A percentile compares a stretch with the other conserved stretches of the same genome.
These are phyloP conservation scores for Eupithecia vulgata DNA, from an alignment of 2,888 invertebrate genomes.

Conservation along the genomic window DNA sequence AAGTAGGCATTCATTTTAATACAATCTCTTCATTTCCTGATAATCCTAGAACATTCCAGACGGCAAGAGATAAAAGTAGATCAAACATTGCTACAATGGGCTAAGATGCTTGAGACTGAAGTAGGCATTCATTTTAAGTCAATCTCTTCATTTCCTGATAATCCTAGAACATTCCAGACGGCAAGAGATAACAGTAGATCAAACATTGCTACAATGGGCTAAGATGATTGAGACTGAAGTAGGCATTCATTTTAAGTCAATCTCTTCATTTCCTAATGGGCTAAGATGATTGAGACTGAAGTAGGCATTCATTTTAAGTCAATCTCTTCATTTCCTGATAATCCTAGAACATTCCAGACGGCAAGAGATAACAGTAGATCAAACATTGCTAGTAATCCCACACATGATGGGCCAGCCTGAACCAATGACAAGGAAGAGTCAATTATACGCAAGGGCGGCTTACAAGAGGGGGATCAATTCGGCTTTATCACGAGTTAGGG, in stretches of 20 bases:
- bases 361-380: slow-evolving; percentile 24
- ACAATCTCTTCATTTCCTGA: background rate
- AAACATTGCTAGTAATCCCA: slow-evolving; percentile 33
- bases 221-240: background rate
- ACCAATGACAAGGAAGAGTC: slow-evolving; percentile 81
- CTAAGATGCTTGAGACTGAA: background rate
- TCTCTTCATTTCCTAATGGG: slow-evolving; percentile 1
- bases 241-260: background rate
- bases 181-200: slow-evolving; percentile 23
- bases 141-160: slow-evolving; percentile 1
- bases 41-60: slow-evolving; percentile 14
- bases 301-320: background rate
- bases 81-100: slow-evolving; percentile 32
- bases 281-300: too few species aligned
- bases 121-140: background rate
- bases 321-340: slow-evolving; percentile 1
- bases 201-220: slow-evolving; percentile 30
- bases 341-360: slow-evolving; percentile 14
- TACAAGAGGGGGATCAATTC: slow-evolving; percentile 79
- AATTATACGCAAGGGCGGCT: slow-evolving; percentile 81
- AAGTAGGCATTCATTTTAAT: background rate
- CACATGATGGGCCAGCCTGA: slow-evolving; percentile 53
- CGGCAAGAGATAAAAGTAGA: slow-evolving; percentile 19
- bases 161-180: slow-evolving; percentile 13
- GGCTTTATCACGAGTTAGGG: slow-evolving; percentile 70